Evolutionary conservation across 2,888 invertebrate genomes (phyloP).

Genomic region (Acleris laterana): DNA sequence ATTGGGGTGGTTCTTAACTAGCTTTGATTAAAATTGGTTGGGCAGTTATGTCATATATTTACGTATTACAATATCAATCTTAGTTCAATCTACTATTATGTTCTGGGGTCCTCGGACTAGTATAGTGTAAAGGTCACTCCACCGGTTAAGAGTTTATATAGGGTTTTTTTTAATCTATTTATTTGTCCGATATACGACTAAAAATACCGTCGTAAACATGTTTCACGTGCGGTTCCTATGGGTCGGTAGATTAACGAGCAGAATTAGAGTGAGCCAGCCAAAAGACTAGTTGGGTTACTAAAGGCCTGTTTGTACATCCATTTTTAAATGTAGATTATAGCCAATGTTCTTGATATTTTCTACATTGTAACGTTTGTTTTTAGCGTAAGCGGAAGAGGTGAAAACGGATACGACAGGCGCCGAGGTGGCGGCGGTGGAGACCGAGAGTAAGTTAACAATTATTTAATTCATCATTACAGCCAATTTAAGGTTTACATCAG

Average conservation of each 20-base stretch:
- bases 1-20: no score
- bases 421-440: slow-evolving; percentile 76
- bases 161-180: no score
- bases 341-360: no score
- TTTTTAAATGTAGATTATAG: background rate
- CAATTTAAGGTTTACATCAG: background rate
- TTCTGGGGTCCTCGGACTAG: no score
- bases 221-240: slow-evolving; percentile 37
- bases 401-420: slow-evolving; percentile 81
- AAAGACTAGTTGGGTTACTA: slow-evolving; percentile 60
- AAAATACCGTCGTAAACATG: slow-evolving; percentile 39
- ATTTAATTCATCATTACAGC: background rate
- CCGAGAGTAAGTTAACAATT: slow-evolving; percentile 83
- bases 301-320: slow-evolving; percentile 75
- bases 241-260: slow-evolving; percentile 69
- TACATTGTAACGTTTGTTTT: slow-evolving; percentile 38
- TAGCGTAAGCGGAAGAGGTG: slow-evolving; percentile 75
- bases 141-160: no score
- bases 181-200: background rate
- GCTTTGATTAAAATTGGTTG: no score
- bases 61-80: no score
- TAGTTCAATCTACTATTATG: no score
- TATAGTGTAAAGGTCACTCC: no score
- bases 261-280: slow-evolving; percentile 67
- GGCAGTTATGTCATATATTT: no score